Percentiles rank a stretch among this genome's conserved stretches.
Conservation (phyloP, 1,140 invertebrate species). For the Pseudomyrmex sp. region DNA sequence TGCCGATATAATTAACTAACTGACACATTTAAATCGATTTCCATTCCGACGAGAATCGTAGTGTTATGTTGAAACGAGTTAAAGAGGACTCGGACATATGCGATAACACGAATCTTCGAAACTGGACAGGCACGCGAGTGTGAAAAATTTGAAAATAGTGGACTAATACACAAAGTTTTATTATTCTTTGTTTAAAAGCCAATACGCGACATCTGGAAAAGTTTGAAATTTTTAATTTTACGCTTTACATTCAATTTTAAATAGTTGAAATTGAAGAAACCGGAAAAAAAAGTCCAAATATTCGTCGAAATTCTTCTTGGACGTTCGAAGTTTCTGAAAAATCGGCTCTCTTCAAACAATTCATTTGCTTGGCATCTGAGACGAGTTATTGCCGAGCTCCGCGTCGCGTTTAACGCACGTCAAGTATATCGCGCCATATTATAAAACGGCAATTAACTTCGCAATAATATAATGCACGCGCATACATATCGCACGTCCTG, state of each 20-base stretch:
- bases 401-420: conserved; percentile 16
- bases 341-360: not conserved
- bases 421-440: not conserved
- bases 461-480: conserved; percentile 10
- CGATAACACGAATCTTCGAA: no score
- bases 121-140: no score
- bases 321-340: not conserved
- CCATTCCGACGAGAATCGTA: not conserved
- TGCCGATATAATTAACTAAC: not conserved
- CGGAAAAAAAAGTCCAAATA: no score
- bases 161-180: no score
- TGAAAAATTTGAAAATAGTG: no score
- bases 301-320: not conserved
- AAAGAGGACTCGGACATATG: no score
- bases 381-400: not conserved
- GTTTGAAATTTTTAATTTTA: not conserved
- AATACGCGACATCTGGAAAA: not conserved
- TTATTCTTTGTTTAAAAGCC: no score
- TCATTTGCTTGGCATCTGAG: not conserved
- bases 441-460: conserved; percentile 47
- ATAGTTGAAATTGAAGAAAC: no score
- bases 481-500: not conserved
- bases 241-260: not conserved
- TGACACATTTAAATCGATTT: not conserved
- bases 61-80: no score